Percentiles rank a stretch among this genome's conserved stretches.
phyloP scores from a whole-genome alignment of 1,140 invertebrate genomes.

The Bombus fervidus region DNA sequence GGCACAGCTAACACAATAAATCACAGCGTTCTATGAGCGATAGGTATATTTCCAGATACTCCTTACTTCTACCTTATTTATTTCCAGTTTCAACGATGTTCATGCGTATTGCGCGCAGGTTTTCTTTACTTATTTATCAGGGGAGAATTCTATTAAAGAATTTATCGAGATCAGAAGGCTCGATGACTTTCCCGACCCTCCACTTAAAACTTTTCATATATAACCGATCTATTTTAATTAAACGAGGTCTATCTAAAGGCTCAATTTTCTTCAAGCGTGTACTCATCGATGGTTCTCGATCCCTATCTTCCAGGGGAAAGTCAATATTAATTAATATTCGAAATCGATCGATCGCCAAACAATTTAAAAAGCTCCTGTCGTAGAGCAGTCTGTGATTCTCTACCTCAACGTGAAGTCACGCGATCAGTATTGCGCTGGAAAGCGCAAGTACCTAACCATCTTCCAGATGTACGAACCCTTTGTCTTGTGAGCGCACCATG shows the following conservation, averaged over 20 bases:
- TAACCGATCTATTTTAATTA: slow-evolving; percentile 26
- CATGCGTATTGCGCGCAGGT: not conserved
- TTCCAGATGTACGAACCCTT: not conserved
- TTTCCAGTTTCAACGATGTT: not conserved
- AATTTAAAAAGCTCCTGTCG: no score
- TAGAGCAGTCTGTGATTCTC: not conserved
- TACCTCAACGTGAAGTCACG: no score
- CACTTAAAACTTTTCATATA: not conserved
- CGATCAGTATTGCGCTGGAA: not conserved
- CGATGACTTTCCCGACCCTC: not conserved
- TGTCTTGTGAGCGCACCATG: not conserved
- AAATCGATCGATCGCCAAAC: not conserved
- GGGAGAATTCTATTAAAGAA: not conserved
- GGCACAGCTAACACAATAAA: slow-evolving; percentile 56
- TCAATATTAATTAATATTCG: slow-evolving; percentile 39
- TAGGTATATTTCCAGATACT: not conserved
- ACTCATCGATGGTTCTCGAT: not conserved
- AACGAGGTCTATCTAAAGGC: not conserved
- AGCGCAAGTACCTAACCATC: not conserved
- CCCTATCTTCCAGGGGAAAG: not conserved
- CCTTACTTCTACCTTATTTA: not conserved
- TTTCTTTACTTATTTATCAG: not conserved
- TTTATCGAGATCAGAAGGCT: not conserved
- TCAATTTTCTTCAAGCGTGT: not conserved
- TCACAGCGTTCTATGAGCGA: slow-evolving; percentile 28